Conservation (phyloP, 2,113 vertebrate species). For the Vidua macroura region DNA sequence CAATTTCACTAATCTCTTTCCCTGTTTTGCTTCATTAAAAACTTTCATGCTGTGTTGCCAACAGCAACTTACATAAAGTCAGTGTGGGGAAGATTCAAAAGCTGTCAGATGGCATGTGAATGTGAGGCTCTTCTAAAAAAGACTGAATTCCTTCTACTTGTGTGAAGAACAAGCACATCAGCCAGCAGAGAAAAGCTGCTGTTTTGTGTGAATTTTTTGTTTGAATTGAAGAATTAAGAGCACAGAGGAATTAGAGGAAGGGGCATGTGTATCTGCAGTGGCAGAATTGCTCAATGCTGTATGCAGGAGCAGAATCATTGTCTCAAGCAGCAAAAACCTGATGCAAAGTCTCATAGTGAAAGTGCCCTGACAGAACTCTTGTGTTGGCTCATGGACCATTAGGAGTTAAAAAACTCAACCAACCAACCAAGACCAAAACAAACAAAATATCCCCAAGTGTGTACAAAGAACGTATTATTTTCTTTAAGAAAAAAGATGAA, state of each 20-base stretch:
- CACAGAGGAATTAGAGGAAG: background rate
- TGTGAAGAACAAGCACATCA: background rate
- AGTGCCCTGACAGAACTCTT: background rate
- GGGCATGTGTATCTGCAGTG: background rate
- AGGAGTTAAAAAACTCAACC: background rate
- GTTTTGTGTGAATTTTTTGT: background rate
- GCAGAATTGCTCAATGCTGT: background rate
- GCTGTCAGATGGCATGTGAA: background rate
- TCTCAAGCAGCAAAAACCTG: background rate
- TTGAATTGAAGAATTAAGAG: background rate
- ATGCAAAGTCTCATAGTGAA: background rate
- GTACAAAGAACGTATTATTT: background rate
- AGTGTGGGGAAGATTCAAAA: background rate
- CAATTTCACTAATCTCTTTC: background rate
- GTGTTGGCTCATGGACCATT: background rate
- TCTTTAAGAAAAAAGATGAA: background rate
- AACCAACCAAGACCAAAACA: background rate
- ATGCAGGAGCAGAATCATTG: background rate
- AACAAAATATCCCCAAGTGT: background rate
- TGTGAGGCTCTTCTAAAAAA: background rate
- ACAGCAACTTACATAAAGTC: background rate
- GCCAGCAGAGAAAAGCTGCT: background rate
- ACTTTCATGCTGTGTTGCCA: slow-evolving; percentile 13
- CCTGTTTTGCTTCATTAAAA: slow-evolving; percentile 41
- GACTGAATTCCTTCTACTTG: background rate